Evolutionary conservation across 2,797 vertebrate species (phyloP).

Genomic region (Paratrypauchen microcephalus): DNA sequence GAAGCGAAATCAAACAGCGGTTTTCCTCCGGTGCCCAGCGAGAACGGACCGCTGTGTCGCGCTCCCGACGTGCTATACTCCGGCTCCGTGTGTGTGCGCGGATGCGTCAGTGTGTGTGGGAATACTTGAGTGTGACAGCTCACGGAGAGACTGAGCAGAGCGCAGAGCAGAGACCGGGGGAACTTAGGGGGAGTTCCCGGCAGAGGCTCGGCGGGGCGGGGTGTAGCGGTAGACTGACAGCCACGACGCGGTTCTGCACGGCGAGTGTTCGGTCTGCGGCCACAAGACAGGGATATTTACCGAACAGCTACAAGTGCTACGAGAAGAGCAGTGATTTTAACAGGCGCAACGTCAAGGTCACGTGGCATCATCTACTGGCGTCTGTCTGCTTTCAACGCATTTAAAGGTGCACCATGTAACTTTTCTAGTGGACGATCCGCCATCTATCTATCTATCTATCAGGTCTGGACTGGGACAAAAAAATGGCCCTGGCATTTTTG

Average conservation of each 20-base stretch:
- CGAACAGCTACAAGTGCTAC: not conserved
- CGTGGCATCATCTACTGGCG: not conserved
- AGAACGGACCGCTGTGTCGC: conserved; percentile 23
- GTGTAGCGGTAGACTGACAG: conserved; percentile 64
- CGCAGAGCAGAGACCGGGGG: conserved; percentile 59
- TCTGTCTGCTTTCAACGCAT: not conserved
- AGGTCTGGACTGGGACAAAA: too few relatives aligned
- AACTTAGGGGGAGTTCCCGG: conserved; percentile 73
- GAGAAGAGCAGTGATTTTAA: not conserved
- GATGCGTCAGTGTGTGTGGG: conserved; percentile 13
- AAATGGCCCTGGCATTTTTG: too few relatives aligned
- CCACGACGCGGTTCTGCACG: conserved; percentile 11
- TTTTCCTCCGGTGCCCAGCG: conserved; percentile 32
- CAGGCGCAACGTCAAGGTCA: not conserved
- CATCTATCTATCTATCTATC: too few relatives aligned
- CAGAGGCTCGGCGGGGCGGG: conserved; percentile 60
- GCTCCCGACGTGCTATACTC: conserved; percentile 28
- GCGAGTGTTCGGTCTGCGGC: not conserved
- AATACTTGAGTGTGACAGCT: conserved; percentile 59
- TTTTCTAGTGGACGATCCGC: not conserved
- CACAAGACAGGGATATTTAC: not conserved
- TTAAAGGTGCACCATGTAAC: not conserved
- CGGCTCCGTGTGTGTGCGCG: conserved; percentile 4
- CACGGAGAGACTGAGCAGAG: conserved; percentile 64
- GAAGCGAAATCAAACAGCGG: conserved; percentile 28